A percentile compares a stretch with the other conserved stretches of the same genome.
These are phyloP conservation scores for Entomobrya proxima DNA, from an alignment of 2,888 invertebrate species.

Conservation along the genomic window DNA sequence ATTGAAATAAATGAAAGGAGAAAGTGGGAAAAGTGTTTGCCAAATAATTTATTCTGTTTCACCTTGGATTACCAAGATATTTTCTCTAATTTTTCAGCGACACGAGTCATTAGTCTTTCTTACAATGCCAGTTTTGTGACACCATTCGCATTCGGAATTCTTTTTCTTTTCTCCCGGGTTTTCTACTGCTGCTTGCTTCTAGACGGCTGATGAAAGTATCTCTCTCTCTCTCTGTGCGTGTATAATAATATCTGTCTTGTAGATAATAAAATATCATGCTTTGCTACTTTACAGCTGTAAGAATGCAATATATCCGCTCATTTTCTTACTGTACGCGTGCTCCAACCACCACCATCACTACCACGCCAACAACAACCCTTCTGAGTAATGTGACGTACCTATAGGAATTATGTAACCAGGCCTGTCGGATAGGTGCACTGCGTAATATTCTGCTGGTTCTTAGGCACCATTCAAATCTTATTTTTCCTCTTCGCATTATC, in stretches of 20 bases:
- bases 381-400: too few species aligned
- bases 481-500: background rate
- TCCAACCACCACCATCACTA: too few species aligned
- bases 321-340: too few species aligned
- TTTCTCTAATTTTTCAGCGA: slow-evolving; percentile 53
- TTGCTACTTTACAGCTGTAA: too few species aligned
- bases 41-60: slow-evolving; percentile 62
- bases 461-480: background rate
- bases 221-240: background rate
- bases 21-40: slow-evolving; percentile 40
- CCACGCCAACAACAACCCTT: too few species aligned
- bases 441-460: background rate
- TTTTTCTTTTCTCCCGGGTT: slow-evolving; percentile 10
- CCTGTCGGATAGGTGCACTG: too few species aligned
- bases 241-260: background rate
- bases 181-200: background rate
- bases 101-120: slow-evolving; percentile 66
- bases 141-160: slow-evolving; percentile 36
- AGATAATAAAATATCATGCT: too few species aligned
- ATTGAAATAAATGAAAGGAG: slow-evolving; percentile 17
- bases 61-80: slow-evolving; percentile 54
- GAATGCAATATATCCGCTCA: too few species aligned
- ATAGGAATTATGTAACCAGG: too few species aligned
- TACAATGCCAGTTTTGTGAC: slow-evolving; percentile 50
- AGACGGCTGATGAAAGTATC: background rate